Base-by-base conservation (phyloP, 2,797 vertebrate species). In the Tamandua tetradactyla region DNA sequence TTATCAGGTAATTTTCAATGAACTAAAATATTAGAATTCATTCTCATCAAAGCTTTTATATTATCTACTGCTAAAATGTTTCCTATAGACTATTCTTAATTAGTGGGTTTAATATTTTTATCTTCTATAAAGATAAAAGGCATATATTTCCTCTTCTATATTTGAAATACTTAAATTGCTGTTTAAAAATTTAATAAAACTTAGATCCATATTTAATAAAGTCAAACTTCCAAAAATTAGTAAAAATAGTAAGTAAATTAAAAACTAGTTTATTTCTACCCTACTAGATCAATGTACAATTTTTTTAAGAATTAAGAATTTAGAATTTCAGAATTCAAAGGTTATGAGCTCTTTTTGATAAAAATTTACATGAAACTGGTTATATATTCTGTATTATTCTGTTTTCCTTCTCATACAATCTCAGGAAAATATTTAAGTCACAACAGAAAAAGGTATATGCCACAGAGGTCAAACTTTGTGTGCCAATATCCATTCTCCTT, bases 81-180 rank as follows among this genome's bases (percentile, higher is more conserved):
- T 91, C 74, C 78, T 66, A 89, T 10, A 57, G 52, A 75, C 0
- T 75, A 59, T 68, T 95, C 22, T 85, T 83, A 95, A 91, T 27
- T 69, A 52, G 13, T 75, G 3, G 47, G 14, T 86, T 92, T 75
- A 82, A 72, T 68, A 74, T 72, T 85, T 81, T 87, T 91, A 89
- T 68, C 57, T 92, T 89, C 47, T 59, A 75, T 87, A 85, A 95
- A 96, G 37, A 72, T 64, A 91, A 96, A 88, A 88, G 37, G 61
- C 6, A 78, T 37, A 25, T 49, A 62, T 86, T 93, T 93, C 55
- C 32, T 86, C 57, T 15, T 66, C 18, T 7, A 62, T 80, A 44
- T 79, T 89, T 88, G 66, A 25, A 61, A 84, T 74, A 64, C 12
- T 35, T 68, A 94, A 72, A 27, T 66, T 61, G 3, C 17, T 42